phyloP scores from a whole-genome alignment of 1,140 invertebrate genomes.

The Eupeodes corollae region DNA sequence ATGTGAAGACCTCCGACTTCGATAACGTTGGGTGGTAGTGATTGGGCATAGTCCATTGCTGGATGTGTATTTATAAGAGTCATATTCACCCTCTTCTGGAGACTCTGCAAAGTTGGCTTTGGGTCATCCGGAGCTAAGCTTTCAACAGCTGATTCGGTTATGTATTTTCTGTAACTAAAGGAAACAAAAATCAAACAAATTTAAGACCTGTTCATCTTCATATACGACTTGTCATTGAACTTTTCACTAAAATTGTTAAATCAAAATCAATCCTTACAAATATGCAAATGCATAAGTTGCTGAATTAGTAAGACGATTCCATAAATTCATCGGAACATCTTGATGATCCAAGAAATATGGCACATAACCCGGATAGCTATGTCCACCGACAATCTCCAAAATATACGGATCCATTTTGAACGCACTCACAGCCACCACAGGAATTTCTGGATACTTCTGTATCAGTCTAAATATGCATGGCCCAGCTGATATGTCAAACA shows the following conservation, averaged over 20 bases:
- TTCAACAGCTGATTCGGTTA: not conserved
- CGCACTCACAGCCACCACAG: conserved; percentile 19
- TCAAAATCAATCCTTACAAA: conserved; percentile 15
- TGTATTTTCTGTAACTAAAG: no score
- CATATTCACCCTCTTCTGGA: conserved; percentile 16
- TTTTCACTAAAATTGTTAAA: no score
- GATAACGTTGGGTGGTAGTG: conserved; percentile 41
- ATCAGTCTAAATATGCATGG: conserved; percentile 11
- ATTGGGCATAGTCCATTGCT: conserved; percentile 33
- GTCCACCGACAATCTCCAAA: conserved; percentile 6
- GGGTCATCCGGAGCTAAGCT: not conserved
- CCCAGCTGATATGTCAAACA: conserved; percentile 18
- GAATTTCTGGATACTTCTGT: not conserved
- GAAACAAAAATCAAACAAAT: not conserved
- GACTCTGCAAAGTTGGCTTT: not conserved
- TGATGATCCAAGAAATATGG: conserved; percentile 14
- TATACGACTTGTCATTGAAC: no score
- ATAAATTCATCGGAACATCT: conserved; percentile 20
- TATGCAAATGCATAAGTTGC: conserved; percentile 11
- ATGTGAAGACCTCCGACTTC: conserved; percentile 44
- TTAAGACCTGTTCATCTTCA: not conserved
- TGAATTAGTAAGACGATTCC: conserved; percentile 23
- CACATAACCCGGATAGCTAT: conserved; percentile 11
- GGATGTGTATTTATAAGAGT: conserved; percentile 39
- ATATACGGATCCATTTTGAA: conserved; percentile 16